Conservation (phyloP, 1,140 invertebrate genomes). For the Cylas formicarius region DNA sequence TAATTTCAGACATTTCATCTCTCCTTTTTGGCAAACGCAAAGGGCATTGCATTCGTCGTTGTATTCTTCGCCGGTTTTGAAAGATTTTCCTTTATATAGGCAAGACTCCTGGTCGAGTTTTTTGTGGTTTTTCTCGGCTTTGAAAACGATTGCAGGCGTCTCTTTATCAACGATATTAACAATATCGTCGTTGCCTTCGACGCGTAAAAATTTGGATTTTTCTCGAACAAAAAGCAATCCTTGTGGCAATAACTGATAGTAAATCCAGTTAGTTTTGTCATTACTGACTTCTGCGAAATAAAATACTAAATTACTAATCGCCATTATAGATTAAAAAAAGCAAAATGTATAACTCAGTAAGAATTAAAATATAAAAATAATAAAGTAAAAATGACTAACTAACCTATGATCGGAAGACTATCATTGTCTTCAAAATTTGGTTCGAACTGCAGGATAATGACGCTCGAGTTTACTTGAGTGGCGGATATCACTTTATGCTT, state of each 20-base stretch:
- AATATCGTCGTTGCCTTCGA: conserved; percentile 34
- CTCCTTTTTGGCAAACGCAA: conserved; percentile 60
- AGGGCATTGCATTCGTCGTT: conserved; percentile 69
- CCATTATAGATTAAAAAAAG: not conserved
- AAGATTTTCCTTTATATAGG: conserved; percentile 50
- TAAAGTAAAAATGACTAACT: not conserved
- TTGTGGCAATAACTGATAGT: conserved; percentile 37
- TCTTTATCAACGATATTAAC: conserved; percentile 10
- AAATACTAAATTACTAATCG: conserved; percentile 1
- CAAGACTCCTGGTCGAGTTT: conserved; percentile 39
- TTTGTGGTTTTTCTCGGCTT: conserved; percentile 10
- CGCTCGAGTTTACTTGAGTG: conserved; percentile 37
- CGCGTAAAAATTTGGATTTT: conserved; percentile 33
- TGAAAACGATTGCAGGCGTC: conserved; percentile 5
- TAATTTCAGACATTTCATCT: conserved; percentile 66
- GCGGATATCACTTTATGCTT: conserved; percentile 38
- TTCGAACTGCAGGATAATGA: conserved; percentile 39
- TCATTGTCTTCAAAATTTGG: conserved; percentile 33
- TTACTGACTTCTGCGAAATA: conserved; percentile 36
- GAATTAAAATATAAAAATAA: not conserved
- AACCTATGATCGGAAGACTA: conserved; percentile 29
- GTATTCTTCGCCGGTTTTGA: conserved; percentile 49
- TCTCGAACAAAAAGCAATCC: conserved; percentile 35
- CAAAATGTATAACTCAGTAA: not conserved
- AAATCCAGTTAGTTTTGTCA: conserved; percentile 41